Conservation (phyloP, 2,888 invertebrate species). For the Archips xylosteana region DNA sequence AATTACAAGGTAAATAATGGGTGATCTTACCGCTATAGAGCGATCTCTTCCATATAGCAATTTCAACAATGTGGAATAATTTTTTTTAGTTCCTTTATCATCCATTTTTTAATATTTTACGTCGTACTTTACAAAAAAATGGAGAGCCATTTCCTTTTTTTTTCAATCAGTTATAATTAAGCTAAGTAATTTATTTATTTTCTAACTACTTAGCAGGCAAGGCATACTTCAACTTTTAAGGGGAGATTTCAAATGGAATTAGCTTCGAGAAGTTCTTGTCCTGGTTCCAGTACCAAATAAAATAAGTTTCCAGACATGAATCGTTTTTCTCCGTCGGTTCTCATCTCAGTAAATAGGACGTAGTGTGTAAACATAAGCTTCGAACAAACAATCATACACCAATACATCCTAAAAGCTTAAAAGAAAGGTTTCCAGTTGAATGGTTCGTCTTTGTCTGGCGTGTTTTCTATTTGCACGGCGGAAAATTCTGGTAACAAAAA, state of each 20-base stretch:
- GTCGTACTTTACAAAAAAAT: too few relatives aligned
- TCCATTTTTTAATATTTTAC: too few relatives aligned
- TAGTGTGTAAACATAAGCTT: conserved; percentile 20
- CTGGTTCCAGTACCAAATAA: conserved; percentile 1
- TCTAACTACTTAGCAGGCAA: too few relatives aligned
- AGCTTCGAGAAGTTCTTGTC: conserved; percentile 5
- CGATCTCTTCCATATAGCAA: too few relatives aligned
- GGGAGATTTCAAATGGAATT: background rate
- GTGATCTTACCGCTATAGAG: too few relatives aligned
- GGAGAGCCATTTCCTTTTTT: too few relatives aligned
- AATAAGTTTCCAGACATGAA: conserved; percentile 21
- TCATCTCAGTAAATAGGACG: conserved; percentile 2
- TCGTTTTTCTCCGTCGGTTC: background rate
- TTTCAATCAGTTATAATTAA: too few relatives aligned
- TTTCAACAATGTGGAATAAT: too few relatives aligned
- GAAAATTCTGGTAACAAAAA: background rate
- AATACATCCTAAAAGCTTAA: conserved; percentile 16
- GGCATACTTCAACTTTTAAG: background rate
- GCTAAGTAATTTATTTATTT: too few relatives aligned
- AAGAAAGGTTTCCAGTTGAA: conserved; percentile 5
- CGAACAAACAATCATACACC: conserved; percentile 1
- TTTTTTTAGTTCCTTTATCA: too few relatives aligned
- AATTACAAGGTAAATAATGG: too few relatives aligned
- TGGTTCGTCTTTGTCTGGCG: background rate
- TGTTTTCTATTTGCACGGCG: background rate